These are phyloP conservation scores for Chironomus striatipennis DNA, from an alignment of 1,140 invertebrate genomes.

Conservation along the genomic window DNA sequence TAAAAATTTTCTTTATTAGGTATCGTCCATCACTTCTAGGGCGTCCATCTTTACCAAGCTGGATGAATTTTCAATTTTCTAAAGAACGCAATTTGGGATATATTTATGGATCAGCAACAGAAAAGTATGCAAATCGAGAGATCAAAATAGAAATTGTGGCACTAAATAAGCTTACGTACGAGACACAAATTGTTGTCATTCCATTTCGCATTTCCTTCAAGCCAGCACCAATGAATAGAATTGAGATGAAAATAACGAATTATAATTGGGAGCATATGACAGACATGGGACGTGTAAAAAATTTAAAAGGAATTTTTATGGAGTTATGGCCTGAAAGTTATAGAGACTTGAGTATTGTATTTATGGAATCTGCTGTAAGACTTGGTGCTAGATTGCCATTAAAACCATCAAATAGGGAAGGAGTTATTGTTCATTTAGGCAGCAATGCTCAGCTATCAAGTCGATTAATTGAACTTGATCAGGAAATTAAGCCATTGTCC, in stretches of 20 bases:
- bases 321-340: constrained; percentile 53
- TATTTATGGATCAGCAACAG: constrained; percentile 69
- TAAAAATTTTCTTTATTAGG: neutral
- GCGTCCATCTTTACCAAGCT: constrained; percentile 67
- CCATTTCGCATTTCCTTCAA: constrained; percentile 56
- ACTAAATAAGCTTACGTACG: constrained; percentile 65
- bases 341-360: constrained; percentile 67
- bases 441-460: constrained; percentile 64
- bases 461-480: constrained; percentile 62
- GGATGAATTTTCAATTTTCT: constrained; percentile 75
- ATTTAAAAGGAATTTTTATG: constrained; percentile 65
- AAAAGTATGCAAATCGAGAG: constrained; percentile 19
- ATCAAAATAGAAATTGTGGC: constrained; percentile 65
- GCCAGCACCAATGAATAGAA: constrained; percentile 61
- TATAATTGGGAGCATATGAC: constrained; percentile 51
- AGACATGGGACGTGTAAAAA: constrained; percentile 47
- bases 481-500: constrained; percentile 71
- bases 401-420: constrained; percentile 73
- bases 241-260: constrained; percentile 82
- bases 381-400: constrained; percentile 72
- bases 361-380: constrained; percentile 71
- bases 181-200: constrained; percentile 56
- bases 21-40: constrained; percentile 35
- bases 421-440: constrained; percentile 71
- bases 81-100: constrained; percentile 61